Percentiles rank a stretch among this genome's conserved stretches.
These are phyloP conservation scores for Tetragnatha montana DNA, from an alignment of 2,888 invertebrate species.

Conservation along the genomic window DNA sequence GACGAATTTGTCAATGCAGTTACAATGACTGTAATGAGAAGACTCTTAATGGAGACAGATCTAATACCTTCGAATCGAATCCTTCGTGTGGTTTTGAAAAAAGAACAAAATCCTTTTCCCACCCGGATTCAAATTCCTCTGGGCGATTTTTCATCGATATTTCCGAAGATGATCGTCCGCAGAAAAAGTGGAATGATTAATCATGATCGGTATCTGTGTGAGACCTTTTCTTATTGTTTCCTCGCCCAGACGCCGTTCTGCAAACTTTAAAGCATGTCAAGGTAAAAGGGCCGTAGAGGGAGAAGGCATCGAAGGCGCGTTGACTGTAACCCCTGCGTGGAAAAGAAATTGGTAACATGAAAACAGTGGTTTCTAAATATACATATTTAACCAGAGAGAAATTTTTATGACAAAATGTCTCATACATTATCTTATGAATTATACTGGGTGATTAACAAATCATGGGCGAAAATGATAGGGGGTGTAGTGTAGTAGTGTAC, in stretches of 20 bases:
- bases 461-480: too few relatives aligned
- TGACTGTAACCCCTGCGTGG: background rate
- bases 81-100: background rate
- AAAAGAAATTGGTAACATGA: too few relatives aligned
- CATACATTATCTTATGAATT: too few relatives aligned
- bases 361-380: too few relatives aligned
- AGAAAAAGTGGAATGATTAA: constrained; percentile 1
- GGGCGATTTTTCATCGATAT: constrained; percentile 16
- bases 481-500: too few relatives aligned
- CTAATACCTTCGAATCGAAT: background rate
- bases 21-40: too few relatives aligned
- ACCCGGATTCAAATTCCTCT: constrained; percentile 30
- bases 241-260: too few relatives aligned
- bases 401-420: too few relatives aligned
- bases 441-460: too few relatives aligned
- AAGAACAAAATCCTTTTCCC: background rate
- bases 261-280: constrained; percentile 37
- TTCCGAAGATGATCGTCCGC: background rate
- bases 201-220: background rate
- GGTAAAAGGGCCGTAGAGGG: constrained; percentile 15
- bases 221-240: background rate
- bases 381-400: too few relatives aligned
- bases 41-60: too few relatives aligned
- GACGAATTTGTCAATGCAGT: too few relatives aligned
- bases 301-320: background rate